These are phyloP conservation scores for Nomia melanderi DNA, from an alignment of 1,140 invertebrate genomes.

Conservation along the genomic window DNA sequence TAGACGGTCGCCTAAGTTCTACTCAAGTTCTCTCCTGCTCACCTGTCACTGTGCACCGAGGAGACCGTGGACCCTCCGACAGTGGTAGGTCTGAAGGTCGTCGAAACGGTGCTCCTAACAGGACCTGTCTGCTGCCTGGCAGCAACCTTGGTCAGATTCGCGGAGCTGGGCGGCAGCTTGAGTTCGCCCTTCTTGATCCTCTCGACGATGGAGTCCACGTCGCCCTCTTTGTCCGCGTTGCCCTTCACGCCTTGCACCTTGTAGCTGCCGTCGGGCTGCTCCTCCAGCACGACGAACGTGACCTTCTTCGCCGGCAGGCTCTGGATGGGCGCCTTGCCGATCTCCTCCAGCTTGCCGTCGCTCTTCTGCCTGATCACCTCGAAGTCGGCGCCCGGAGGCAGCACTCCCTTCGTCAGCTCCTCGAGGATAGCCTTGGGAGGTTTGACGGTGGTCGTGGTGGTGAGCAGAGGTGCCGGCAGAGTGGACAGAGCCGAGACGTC, in stretches of 20 bases:
- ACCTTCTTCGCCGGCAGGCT: conserved; percentile 89
- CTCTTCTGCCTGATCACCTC: conserved; percentile 88
- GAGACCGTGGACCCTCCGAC: conserved; percentile 48
- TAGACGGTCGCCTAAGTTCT: too few species aligned
- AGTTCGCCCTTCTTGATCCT: conserved; percentile 91
- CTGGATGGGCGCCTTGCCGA: conserved; percentile 83
- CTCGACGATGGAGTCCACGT: conserved; percentile 90
- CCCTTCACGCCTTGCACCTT: conserved; percentile 89
- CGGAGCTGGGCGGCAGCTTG: conserved; percentile 86
- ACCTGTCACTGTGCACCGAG: conserved; percentile 59
- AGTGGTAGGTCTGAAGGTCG: conserved; percentile 71
- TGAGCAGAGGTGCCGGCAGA: conserved; percentile 58
- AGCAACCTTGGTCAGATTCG: too few species aligned
- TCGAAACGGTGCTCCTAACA: conserved; percentile 27
- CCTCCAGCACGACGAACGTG: conserved; percentile 91
- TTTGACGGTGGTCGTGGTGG: conserved; percentile 80
- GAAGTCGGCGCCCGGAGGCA: conserved; percentile 89
- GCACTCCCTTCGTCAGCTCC: conserved; percentile 87
- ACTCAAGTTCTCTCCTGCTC: too few species aligned
- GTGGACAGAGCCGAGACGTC: conserved; percentile 55
- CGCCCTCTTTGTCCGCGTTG: conserved; percentile 86
- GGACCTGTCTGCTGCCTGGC: too few species aligned
- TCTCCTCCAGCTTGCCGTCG: conserved; percentile 86
- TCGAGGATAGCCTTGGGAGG: conserved; percentile 84
- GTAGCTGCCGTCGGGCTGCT: conserved; percentile 90